Conservation (phyloP, 2,113 vertebrate species). For the Sinosuthora webbiana region DNA sequence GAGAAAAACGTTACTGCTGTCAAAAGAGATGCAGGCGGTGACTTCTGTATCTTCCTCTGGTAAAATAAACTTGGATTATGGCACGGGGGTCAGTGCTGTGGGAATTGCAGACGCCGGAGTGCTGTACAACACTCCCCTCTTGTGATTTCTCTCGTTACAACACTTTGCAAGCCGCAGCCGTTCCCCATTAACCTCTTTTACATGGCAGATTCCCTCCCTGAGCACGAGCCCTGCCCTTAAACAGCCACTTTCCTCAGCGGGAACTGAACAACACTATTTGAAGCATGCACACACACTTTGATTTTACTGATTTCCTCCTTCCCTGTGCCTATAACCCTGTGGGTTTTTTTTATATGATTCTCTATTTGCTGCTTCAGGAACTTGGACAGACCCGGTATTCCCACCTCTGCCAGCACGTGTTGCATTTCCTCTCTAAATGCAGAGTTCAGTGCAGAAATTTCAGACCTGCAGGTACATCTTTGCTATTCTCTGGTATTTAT, state of each 20-base stretch:
- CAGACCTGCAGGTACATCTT: neutral
- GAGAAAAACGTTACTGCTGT: neutral
- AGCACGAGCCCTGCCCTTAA: neutral
- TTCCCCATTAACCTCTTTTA: neutral
- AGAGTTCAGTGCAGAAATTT: neutral
- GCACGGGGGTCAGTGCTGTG: neutral
- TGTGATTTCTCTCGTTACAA: constrained; percentile 69
- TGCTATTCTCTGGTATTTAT: neutral
- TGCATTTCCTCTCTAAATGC: neutral
- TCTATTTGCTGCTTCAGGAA: neutral
- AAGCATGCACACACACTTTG: neutral
- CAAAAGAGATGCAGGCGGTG: neutral
- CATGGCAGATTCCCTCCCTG: neutral
- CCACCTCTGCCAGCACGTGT: neutral
- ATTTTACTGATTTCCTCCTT: neutral
- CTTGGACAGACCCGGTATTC: neutral
- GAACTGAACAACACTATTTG: neutral
- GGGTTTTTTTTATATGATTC: neutral
- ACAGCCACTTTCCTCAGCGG: neutral
- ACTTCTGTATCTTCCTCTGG: neutral
- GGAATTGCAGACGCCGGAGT: neutral
- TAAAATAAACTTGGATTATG: neutral
- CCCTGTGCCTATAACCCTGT: neutral
- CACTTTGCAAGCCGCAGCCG: neutral
- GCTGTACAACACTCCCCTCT: constrained; percentile 76